These are phyloP conservation scores for Eupleurogrammus muticus DNA, from an alignment of 2,797 vertebrate species.

Conservation along the genomic window DNA sequence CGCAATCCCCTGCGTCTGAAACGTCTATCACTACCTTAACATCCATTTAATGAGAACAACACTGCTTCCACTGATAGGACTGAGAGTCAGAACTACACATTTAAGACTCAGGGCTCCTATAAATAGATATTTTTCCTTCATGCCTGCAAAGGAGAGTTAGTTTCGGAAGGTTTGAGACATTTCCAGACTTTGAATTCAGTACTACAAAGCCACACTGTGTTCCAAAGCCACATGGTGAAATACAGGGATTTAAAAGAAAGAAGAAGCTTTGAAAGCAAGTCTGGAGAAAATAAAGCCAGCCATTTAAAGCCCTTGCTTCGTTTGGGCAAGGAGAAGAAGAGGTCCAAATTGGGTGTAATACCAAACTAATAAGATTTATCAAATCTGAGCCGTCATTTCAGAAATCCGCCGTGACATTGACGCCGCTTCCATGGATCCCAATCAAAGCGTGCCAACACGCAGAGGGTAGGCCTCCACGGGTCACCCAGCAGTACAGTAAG, in stretches of 20 bases:
- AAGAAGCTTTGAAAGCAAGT: slow-evolving; percentile 17
- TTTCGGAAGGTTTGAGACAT: background rate
- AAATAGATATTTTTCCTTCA: background rate
- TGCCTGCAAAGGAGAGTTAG: background rate
- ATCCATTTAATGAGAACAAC: background rate
- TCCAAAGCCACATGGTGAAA: background rate
- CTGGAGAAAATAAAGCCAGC: slow-evolving; percentile 29
- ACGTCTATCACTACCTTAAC: too few relatives aligned
- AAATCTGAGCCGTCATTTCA: slow-evolving; percentile 50
- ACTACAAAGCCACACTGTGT: slow-evolving; percentile 1
- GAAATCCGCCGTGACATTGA: slow-evolving; percentile 38
- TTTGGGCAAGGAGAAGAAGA: slow-evolving; percentile 15
- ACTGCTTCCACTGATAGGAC: background rate
- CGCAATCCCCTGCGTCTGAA: too few relatives aligned
- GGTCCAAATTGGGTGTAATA: slow-evolving; percentile 23
- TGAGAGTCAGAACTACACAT: background rate
- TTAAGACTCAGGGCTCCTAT: background rate
- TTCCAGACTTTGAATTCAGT: slow-evolving; percentile 14
- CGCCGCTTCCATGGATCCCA: slow-evolving; percentile 33
- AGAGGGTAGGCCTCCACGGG: slow-evolving; percentile 13
- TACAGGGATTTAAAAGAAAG: background rate
- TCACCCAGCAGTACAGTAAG: slow-evolving; percentile 43
- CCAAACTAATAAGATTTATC: slow-evolving; percentile 55
- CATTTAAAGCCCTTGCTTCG: slow-evolving; percentile 9
- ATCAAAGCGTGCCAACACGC: slow-evolving; percentile 50